Evolutionary conservation across 2,888 invertebrate species (phyloP).

Genomic region (Margaritifera margaritifera): DNA sequence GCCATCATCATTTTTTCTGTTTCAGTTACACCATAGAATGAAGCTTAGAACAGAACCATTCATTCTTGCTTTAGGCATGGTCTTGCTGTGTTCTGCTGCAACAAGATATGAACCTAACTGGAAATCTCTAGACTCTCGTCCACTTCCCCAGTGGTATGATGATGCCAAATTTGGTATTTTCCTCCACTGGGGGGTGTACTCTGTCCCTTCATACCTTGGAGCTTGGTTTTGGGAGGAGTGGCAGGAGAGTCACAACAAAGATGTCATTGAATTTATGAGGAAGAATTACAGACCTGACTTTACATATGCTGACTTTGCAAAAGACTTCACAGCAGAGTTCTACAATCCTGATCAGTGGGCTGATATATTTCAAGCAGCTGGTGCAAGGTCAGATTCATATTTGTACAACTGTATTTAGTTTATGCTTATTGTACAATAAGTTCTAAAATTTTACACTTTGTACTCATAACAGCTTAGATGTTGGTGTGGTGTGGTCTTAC

Average conservation of each 20-base stretch:
- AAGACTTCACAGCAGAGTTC: slow-evolving; percentile 87
- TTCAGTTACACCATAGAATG: no score
- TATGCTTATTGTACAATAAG: no score
- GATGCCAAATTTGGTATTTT: slow-evolving; percentile 73
- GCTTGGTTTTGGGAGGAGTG: slow-evolving; percentile 95
- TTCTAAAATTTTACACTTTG: no score
- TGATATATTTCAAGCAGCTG: slow-evolving; percentile 84
- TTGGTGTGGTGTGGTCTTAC: no score
- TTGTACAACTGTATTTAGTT: no score
- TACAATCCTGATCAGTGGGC: slow-evolving; percentile 90
- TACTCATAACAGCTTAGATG: no score
- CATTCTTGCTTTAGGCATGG: neutral
- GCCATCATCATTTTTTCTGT: no score
- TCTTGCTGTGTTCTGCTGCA: neutral
- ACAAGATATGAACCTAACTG: slow-evolving; percentile 55
- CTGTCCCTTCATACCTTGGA: slow-evolving; percentile 55
- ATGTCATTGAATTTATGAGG: slow-evolving; percentile 80
- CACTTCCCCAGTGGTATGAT: slow-evolving; percentile 72
- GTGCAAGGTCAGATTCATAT: slow-evolving; percentile 80
- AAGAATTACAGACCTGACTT: slow-evolving; percentile 87
- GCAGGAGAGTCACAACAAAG: slow-evolving; percentile 74
- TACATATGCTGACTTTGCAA: slow-evolving; percentile 92
- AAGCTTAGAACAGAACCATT: no score
- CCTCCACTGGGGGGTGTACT: slow-evolving; percentile 73
- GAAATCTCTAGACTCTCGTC: slow-evolving; percentile 71